Evolutionary conservation across 1,140 invertebrate species (phyloP), one percentile per base, ranked within the genome.

Genomic region (Brachionus sp.): DNA sequence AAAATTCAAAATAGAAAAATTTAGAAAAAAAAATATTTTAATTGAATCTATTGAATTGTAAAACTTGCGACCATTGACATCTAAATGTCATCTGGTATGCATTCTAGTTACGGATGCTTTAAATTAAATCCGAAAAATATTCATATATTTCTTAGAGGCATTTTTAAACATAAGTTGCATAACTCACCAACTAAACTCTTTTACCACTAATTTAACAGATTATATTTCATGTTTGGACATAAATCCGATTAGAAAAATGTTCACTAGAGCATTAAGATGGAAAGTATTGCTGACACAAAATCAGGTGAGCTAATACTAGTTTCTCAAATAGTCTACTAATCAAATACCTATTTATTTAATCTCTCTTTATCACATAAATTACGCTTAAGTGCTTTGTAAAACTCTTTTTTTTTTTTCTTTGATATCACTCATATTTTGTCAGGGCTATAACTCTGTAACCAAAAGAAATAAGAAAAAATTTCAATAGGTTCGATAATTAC

Each of bases 31-130:
- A 75, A 75, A 75, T 75, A 46, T 75, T 75, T 75, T 75, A 75
- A 75, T 75, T 75, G 70, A 75, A 75, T 46, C 25, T 39, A 75
- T 75, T 75, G 16, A 75, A 75, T 75, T 75, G 70, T 46, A 46
- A 75, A 75, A 35, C 44, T 75, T 75, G 33, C 25, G 64, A 16
- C 66, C 66, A 70, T 70, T 70, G 66, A 70, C 66, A 70, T 70
- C 37, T 70, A 39, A 16, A 39, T 2, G 10, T 70, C 66, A 70
- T 70, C 66, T 78, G 75, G 75, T 62, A 57, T 78, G 68, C 68
- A 29, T 70, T 70, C 9, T 6, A 70, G n/a, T 37, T 35, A 70
- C 33, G 33, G 66, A 35, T 77, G 50, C 42, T 77, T 6, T 3
- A 77, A 53, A 78, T n/a, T 23, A 50, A 33, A 78, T 2, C 44